These are phyloP conservation scores for Sarcophaga carnaria DNA, from an alignment of 2,888 invertebrate genomes.

Conservation along the genomic window DNA sequence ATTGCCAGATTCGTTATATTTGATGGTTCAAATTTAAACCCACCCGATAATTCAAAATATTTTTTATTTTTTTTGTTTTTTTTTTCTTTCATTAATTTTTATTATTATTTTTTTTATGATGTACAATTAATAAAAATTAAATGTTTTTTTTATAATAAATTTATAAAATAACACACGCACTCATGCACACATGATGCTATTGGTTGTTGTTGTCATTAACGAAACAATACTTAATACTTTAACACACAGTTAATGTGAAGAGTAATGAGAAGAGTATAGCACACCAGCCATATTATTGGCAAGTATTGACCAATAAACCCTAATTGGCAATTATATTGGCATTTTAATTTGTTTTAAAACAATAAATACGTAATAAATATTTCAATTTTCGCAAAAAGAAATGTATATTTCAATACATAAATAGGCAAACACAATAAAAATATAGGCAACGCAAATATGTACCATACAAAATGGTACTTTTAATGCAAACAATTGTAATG, in stretches of 20 bases:
- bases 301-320: conserved; percentile 31
- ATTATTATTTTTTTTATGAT: background rate
- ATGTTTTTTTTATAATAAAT: too few relatives aligned
- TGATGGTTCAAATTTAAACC: too few relatives aligned
- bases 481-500: too few relatives aligned
- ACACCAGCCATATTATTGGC: background rate
- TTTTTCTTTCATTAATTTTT: background rate
- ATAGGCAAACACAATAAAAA: background rate
- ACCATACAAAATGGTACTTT: conserved; percentile 26
- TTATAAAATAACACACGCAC: too few relatives aligned
- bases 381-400: conserved; percentile 18
- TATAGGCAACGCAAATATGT: conserved; percentile 25
- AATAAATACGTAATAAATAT: conserved; percentile 46
- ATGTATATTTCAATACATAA: background rate
- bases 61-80: too few relatives aligned
- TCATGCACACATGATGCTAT: too few relatives aligned
- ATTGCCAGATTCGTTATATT: too few relatives aligned
- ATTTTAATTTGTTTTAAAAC: conserved; percentile 51
- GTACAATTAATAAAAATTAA: too few relatives aligned
- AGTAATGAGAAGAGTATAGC: background rate
- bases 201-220: too few relatives aligned
- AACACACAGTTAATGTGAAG: background rate
- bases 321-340: conserved; percentile 66
- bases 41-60: too few relatives aligned
- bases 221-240: conserved; percentile 6